Evolutionary conservation across 2,113 vertebrate species (phyloP).

Genomic region (Melozone crissalis): DNA sequence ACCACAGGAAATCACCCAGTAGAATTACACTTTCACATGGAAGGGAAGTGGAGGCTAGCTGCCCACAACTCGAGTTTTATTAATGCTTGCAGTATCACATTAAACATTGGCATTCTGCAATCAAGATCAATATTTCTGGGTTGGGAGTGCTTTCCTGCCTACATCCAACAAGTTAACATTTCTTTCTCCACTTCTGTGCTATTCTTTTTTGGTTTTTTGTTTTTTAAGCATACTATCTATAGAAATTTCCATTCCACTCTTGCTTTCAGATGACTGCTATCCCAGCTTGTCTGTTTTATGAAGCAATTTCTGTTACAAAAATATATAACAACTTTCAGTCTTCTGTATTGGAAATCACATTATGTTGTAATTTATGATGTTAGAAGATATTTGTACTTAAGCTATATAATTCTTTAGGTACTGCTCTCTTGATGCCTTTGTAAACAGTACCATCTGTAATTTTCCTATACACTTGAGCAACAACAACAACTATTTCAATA

Average conservation of each 20-base stretch:
- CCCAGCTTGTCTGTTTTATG: not conserved
- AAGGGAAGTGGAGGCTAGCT: not conserved
- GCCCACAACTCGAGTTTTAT: not conserved
- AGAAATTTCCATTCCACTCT: not conserved
- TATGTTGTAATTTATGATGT: not conserved
- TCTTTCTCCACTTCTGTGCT: not conserved
- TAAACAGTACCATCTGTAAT: not conserved
- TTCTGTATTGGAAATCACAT: not conserved
- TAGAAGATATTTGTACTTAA: not conserved
- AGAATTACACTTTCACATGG: not conserved
- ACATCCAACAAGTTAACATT: not conserved
- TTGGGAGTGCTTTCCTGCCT: not conserved
- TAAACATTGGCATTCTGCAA: not conserved
- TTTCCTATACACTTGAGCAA: not conserved
- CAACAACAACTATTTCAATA: not conserved
- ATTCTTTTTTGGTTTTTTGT: not conserved
- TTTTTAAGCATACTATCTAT: not conserved
- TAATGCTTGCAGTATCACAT: not conserved
- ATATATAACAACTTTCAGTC: not conserved
- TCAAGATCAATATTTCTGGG: not conserved
- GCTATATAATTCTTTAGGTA: not conserved
- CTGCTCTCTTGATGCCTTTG: not conserved
- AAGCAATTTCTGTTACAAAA: not conserved
- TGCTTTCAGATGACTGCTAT: not conserved
- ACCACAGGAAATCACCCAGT: not conserved